A percentile compares a stretch with the other conserved stretches of the same genome.
Conservation (phyloP, 2,797 vertebrate species). For the Aphelocoma californica region DNA sequence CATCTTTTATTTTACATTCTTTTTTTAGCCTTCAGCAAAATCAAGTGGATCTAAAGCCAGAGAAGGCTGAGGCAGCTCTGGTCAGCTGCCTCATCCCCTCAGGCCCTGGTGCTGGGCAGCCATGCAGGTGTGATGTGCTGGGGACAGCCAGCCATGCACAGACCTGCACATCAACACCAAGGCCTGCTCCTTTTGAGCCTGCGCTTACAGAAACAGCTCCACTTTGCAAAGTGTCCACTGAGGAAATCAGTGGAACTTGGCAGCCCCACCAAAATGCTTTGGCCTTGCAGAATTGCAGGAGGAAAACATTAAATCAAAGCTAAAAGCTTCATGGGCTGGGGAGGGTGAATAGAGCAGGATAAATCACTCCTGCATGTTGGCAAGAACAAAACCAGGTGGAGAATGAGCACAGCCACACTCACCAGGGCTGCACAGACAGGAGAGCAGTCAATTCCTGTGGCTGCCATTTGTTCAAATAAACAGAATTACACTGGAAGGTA, state of each 20-base stretch:
- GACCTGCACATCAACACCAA: background rate
- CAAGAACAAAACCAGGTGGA: background rate
- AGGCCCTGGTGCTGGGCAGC: background rate
- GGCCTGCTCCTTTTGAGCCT: background rate
- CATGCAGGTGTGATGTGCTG: accelerated
- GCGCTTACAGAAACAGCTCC: background rate
- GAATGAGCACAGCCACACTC: background rate
- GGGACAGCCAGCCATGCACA: background rate
- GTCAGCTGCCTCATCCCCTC: background rate
- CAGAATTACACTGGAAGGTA: background rate
- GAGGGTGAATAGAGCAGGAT: background rate
- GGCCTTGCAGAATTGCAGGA: background rate
- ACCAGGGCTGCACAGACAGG: background rate
- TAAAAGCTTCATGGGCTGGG: background rate
- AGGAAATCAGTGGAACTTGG: background rate
- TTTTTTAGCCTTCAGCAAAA: background rate
- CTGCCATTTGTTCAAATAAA: background rate
- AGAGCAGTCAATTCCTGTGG: background rate
- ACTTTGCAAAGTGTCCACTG: background rate
- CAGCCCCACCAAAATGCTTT: background rate
- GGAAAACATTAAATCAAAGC: background rate
- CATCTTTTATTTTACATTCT: background rate
- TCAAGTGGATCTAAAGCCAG: background rate
- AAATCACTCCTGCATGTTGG: background rate
- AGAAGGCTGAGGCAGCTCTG: background rate